Percentiles rank a stretch among this genome's conserved stretches.
Evolutionary conservation across 2,888 invertebrate species (phyloP).

Genomic region (Polydrusus cervinus): DNA sequence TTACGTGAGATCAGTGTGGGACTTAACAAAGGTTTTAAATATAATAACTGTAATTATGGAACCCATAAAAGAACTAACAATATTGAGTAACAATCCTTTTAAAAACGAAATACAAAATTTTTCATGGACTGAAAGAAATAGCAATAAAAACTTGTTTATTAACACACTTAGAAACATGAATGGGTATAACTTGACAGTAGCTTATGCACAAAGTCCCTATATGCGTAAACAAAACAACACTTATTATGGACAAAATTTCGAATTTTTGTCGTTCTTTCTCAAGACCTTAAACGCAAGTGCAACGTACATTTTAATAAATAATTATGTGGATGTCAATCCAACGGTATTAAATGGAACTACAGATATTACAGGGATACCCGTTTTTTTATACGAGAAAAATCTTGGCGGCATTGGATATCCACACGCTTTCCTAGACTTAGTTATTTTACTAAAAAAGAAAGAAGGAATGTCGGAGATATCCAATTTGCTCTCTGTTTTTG

Average conservation of each 20-base stretch:
- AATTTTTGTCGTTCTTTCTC: constrained; percentile 21
- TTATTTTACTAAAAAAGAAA: constrained; percentile 3
- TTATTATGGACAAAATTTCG: constrained; percentile 22
- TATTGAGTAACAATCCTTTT: constrained; percentile 27
- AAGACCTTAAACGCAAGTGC: constrained; percentile 23
- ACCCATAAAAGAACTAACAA: neutral
- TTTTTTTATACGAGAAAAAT: constrained; percentile 15
- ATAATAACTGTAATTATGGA: neutral
- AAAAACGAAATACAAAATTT: constrained; percentile 7
- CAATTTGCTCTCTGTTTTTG: constrained; percentile 27
- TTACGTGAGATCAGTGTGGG: neutral
- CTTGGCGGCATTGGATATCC: constrained; percentile 24
- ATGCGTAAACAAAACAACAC: constrained; percentile 13
- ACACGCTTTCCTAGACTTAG: constrained; percentile 18
- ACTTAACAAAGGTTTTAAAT: neutral
- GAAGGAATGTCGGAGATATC: constrained; percentile 1
- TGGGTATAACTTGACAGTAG: constrained; percentile 6
- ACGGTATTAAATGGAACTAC: neutral
- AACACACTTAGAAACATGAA: constrained; percentile 20
- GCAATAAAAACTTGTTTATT: constrained; percentile 8
- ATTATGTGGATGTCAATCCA: neutral
- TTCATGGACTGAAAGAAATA: neutral
- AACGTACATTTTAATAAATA: neutral
- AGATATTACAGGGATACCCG: constrained; percentile 15
- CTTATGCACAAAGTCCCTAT: constrained; percentile 9